Percentiles rank a stretch among this genome's conserved stretches.
Evolutionary conservation across 1,140 invertebrate genomes (phyloP).

Genomic region (Calycopis cecrops): DNA sequence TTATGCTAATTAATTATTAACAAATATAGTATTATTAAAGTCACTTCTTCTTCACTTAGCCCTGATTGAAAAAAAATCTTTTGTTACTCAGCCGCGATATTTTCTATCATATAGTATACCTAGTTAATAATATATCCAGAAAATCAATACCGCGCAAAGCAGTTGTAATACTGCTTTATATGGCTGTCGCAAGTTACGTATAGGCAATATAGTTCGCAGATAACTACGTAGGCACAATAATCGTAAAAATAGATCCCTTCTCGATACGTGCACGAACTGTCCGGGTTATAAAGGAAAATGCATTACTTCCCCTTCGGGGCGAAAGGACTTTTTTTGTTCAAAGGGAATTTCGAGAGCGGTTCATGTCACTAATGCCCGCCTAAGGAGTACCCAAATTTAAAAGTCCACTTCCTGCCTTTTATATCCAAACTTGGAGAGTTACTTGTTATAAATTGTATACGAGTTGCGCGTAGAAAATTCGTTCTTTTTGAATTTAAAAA

Average conservation of each 20-base stretch:
- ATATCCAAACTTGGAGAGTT: conserved; percentile 28
- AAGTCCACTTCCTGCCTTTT: conserved; percentile 56
- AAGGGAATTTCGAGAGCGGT: conserved; percentile 57
- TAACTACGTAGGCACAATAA: conserved; percentile 58
- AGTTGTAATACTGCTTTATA: too few relatives aligned
- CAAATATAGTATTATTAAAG: too few relatives aligned
- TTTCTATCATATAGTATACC: too few relatives aligned
- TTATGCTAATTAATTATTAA: too few relatives aligned
- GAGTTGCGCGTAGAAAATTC: not conserved
- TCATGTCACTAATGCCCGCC: conserved; percentile 57
- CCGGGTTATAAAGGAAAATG: conserved; percentile 68
- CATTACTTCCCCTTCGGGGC: conserved; percentile 63
- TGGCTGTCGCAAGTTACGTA: not conserved
- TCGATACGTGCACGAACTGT: conserved; percentile 61
- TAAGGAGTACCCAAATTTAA: conserved; percentile 56
- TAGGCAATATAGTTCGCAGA: conserved; percentile 35
- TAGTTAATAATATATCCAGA: too few relatives aligned
- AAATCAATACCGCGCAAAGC: too few relatives aligned
- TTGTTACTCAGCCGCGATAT: too few relatives aligned
- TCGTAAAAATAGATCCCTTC: conserved; percentile 62
- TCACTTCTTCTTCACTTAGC: too few relatives aligned
- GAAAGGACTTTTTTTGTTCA: conserved; percentile 52
- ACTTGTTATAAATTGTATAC: conserved; percentile 5
- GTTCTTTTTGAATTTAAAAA: not conserved
- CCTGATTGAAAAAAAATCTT: too few relatives aligned